These are phyloP conservation scores for Criorhina ranunculi DNA, from an alignment of 2,888 invertebrate species.

Conservation along the genomic window DNA sequence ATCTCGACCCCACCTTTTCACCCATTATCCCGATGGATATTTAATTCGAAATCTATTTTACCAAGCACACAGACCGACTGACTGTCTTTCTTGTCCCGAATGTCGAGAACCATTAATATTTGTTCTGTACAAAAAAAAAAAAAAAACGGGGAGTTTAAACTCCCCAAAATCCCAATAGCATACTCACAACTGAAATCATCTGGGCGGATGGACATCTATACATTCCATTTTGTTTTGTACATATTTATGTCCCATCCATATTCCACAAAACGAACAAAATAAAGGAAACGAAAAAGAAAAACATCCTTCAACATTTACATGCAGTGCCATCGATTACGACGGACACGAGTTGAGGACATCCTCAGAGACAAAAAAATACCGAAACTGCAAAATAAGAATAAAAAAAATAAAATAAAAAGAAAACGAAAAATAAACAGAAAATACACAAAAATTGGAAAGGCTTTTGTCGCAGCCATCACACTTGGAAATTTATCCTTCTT, in stretches of 20 bases:
- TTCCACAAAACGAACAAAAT: constrained; percentile 12
- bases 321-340: constrained; percentile 68
- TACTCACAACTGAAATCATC: constrained; percentile 43
- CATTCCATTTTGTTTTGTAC: constrained; percentile 41
- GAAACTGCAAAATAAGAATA: constrained; percentile 54
- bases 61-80: constrained; percentile 35
- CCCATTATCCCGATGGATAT: constrained; percentile 42
- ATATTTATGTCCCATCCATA: constrained; percentile 28
- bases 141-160: constrained; percentile 13
- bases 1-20: neutral
- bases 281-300: constrained; percentile 23
- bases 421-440: constrained; percentile 24
- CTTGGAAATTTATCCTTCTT: constrained; percentile 49
- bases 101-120: constrained; percentile 61
- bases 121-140: constrained; percentile 41
- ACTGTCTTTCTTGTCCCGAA: constrained; percentile 34
- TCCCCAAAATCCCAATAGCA: constrained; percentile 14
- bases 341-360: constrained; percentile 50
- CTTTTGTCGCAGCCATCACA: constrained; percentile 69
- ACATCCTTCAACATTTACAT: constrained; percentile 68
- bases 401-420: neutral
- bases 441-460: constrained; percentile 60
- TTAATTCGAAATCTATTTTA: constrained; percentile 62
- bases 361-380: constrained; percentile 37
- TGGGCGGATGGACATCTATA: constrained; percentile 43